Base-by-base conservation (phyloP, 1,140 invertebrate species). In the Bombus waltoni region DNA sequence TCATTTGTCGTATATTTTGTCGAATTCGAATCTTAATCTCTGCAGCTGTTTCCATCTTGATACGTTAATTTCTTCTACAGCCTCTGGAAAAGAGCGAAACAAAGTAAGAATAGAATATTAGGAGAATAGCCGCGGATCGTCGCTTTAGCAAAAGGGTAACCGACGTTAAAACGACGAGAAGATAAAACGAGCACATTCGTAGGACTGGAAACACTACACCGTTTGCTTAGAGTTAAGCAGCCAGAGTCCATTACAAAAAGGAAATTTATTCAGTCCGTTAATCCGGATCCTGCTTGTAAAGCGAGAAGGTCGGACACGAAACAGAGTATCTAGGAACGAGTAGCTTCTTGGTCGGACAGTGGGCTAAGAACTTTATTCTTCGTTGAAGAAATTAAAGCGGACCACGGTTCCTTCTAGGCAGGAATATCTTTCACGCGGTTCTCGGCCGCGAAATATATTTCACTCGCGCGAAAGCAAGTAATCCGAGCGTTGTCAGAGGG, bases 211-310 rank as follows among this genome's bases (percentile, higher is more conserved):
- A 78, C 25, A 6, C 22, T 35, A 44, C 25, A 25, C 32, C 53
- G 65, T 13, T 38, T 15, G 65, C 6, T 66, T 22, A 77, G 65
- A n/a, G 82, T 47, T 78, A 84, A 84, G 42, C 40, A 57, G 18
- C 42, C 75, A 10, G 83, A 25, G 25, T 73, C 76, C 66, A 53
- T 65, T 35, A 70, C 32, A 72, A 80, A 72, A 85, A 80, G 68
- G 68, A 80, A 85, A 85, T 85, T 85, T 85, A 80, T 85, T 80
- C 83, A 72, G 73, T 85, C 77, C 83, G 66, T 73, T 85, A 85
- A 85, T 85, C 83, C 77, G 83, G 74, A 83, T 83, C 74, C n/a
- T 1, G 62, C 18, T 83, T 78, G 77, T 80, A 85, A 80, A 78
- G 57, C 53, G 53, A 79, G 47, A 22, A 28, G 66, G 38, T 76